A percentile compares a stretch with the other conserved stretches of the same genome.
Conservation (phyloP, 2,888 invertebrate species). For the Thera obeliscata region DNA sequence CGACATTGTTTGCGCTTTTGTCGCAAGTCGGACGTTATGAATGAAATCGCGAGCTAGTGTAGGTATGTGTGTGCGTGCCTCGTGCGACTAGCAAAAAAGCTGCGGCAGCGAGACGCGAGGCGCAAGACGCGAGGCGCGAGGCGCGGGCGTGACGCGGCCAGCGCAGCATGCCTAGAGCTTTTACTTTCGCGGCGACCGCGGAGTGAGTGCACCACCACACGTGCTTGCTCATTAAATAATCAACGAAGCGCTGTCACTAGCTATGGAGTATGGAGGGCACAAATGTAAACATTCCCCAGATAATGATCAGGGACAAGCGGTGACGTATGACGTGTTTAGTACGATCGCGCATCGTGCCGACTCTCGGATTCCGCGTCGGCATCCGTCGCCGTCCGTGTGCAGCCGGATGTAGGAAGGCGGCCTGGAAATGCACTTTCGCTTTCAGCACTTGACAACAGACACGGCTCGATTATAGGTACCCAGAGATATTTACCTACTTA, state of each 20-base stretch:
- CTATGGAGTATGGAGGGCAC: slow-evolving; percentile 24
- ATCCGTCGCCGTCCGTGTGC: neutral
- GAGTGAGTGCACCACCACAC: slow-evolving; percentile 4
- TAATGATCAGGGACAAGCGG: neutral
- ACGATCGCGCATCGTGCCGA: neutral
- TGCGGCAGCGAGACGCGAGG: neutral
- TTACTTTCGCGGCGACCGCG: slow-evolving; percentile 41
- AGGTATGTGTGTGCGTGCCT: neutral
- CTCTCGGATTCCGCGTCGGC: neutral
- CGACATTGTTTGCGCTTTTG: neutral
- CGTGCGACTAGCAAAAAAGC: slow-evolving; percentile 17
- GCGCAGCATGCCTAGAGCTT: slow-evolving; percentile 41
- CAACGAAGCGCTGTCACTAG: neutral
- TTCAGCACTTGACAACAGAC: slow-evolving; percentile 13
- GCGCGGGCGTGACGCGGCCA: slow-evolving; percentile 23
- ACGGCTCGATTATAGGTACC: slow-evolving; percentile 2
- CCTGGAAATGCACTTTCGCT: slow-evolving; percentile 22
- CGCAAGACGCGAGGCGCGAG: too few species aligned
- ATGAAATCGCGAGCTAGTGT: slow-evolving; percentile 31
- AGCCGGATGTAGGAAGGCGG: slow-evolving; percentile 10
- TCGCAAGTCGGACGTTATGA: slow-evolving; percentile 24
- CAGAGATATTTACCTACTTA: neutral
- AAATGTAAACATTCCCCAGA: slow-evolving; percentile 11
- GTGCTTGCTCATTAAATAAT: slow-evolving; percentile 16
- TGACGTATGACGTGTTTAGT: neutral